These are phyloP conservation scores for Triplophysa rosa DNA, from an alignment of 2,113 vertebrate genomes.

Conservation along the genomic window DNA sequence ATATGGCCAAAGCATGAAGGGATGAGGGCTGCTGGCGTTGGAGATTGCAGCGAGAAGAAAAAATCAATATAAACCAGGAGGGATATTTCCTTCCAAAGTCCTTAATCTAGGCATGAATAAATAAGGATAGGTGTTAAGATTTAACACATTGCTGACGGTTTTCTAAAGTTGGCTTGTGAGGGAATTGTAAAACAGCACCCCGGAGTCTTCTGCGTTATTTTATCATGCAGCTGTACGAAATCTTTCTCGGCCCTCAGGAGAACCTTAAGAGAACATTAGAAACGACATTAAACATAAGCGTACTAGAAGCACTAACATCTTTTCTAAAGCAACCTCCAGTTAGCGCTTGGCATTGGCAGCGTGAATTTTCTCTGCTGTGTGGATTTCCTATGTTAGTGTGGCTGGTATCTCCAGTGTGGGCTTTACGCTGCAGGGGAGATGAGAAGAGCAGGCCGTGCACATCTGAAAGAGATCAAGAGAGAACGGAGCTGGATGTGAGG, in stretches of 20 bases:
- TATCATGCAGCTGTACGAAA: not conserved
- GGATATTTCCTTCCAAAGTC: conserved; percentile 20
- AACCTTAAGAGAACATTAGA: conserved; percentile 3
- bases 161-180: conserved; percentile 1
- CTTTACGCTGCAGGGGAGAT: conserved; percentile 42
- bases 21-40: not conserved
- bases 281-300: not conserved
- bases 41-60: not conserved
- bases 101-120: conserved; percentile 22
- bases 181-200: not conserved
- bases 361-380: conserved; percentile 2
- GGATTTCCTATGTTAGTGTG: not conserved
- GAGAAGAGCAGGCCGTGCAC: conserved; percentile 38
- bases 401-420: conserved; percentile 22
- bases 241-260: not conserved
- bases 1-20: conserved; percentile 15
- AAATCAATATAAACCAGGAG: not conserved
- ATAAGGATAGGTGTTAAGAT: conserved; percentile 1
- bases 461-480: conserved; percentile 33
- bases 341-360: conserved; percentile 38
- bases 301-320: not conserved
- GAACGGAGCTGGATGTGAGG: not conserved
- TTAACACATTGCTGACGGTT: conserved; percentile 6
- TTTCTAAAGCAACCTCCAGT: conserved; percentile 7
- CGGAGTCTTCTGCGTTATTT: not conserved